Base-by-base conservation (phyloP, 92 coral and sea anemone species). In the Actinernus sp. region DNA sequence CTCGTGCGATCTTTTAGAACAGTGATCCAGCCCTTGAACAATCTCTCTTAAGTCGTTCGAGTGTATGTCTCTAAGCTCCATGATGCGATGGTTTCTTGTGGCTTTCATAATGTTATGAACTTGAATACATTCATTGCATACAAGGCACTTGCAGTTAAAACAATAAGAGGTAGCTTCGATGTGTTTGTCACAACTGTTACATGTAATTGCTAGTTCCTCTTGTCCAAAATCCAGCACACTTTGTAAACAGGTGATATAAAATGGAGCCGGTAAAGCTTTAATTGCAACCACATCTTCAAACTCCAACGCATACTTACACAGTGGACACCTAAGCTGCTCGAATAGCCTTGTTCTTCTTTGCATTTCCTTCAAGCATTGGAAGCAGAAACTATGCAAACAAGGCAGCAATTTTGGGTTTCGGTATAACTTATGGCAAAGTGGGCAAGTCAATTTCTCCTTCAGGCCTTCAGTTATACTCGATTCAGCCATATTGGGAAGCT, bases 311-410 rank as follows among this genome's bases (percentile, higher is more conserved):
- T 78, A 72, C 18, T 69, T 68, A 67, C 96, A 90, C 13, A 61
- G 49, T 16, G 96, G 92, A 19, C 96, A 90, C 4, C 57, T 78
- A 21, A 75, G 44, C 46, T 46, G 71, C 33, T 65, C 72, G 52
- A 56, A 41, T 7, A 59, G 47, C 22, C 49, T 61, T n/a, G 69
- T 59, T 2, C 37, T 27, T 48, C 70, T 37, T 39, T 60, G 82
- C 0, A 85, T 73, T 60, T 78, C 64, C 26, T 68, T 76, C 8
- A 90, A 74, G 64, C 96, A 90, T n/a, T 59, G 61, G 47, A 74
- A 62, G 47, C 96, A 90, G 48, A 85, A 75, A 20, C 84, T 65
- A 43, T 90, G 96, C 21, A 90, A 65, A 27, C 96, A 90, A 36
- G 82, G 96, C 31, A 90, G 60, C 7, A 41, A 79, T 32, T 81